Conservation (phyloP, 2,888 invertebrate genomes). For the Ennomos quercinarius region DNA sequence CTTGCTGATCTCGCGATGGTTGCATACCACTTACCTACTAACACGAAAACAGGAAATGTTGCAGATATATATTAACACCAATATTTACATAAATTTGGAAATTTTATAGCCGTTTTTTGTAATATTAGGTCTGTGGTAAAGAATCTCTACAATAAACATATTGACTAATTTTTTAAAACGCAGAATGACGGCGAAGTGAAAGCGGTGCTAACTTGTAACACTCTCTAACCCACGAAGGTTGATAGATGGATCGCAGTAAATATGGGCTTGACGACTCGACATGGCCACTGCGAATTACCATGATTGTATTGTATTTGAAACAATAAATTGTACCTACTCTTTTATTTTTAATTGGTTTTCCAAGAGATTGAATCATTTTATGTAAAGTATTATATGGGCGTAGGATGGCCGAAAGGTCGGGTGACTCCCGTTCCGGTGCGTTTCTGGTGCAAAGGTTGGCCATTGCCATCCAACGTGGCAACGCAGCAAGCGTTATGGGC, state of each 20-base stretch:
- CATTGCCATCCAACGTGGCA: no score
- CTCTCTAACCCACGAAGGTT: constrained; percentile 16
- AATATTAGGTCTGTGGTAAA: background rate
- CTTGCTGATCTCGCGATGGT: constrained; percentile 14
- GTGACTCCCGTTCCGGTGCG: no score
- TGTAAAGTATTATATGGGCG: no score
- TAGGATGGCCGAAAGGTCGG: no score
- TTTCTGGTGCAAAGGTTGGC: no score
- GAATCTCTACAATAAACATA: background rate
- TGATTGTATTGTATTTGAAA: background rate
- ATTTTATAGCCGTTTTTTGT: background rate
- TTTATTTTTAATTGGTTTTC: no score
- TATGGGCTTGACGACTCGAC: constrained; percentile 1
- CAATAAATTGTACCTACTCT: no score
- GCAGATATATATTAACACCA: constrained; percentile 12
- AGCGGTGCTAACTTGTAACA: constrained; percentile 22
- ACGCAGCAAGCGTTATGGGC: no score
- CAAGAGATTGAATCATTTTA: no score
- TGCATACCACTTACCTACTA: constrained; percentile 24
- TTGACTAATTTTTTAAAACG: background rate
- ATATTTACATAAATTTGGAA: constrained; percentile 21
- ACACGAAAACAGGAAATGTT: constrained; percentile 27
- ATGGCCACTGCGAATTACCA: constrained; percentile 8
- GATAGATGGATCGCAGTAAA: constrained; percentile 7
- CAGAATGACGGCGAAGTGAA: constrained; percentile 18